These are phyloP conservation scores for Nomia melanderi DNA, from an alignment of 1,140 invertebrate species.

Conservation along the genomic window DNA sequence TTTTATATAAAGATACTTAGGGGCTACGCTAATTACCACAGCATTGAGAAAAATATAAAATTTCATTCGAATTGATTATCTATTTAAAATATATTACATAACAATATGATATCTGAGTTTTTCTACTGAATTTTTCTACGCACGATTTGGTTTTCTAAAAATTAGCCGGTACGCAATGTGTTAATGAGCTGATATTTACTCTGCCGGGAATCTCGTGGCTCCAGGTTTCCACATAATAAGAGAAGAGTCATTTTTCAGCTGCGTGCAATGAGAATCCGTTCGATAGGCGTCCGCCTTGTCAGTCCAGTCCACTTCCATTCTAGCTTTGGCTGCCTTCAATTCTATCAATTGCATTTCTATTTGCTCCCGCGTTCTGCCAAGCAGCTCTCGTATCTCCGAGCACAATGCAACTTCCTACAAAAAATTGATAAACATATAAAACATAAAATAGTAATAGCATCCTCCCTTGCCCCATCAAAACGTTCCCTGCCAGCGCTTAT, in stretches of 20 bases:
- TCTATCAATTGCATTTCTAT: conserved; percentile 88
- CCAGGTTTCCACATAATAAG: conserved; percentile 87
- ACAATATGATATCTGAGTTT: no score
- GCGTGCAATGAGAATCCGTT: conserved; percentile 85
- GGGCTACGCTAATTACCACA: no score
- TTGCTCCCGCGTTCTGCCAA: conserved; percentile 84
- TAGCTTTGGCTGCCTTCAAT: conserved; percentile 89
- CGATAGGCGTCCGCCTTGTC: conserved; percentile 92
- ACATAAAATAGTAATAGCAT: no score
- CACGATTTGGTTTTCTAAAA: no score
- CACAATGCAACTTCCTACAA: conserved; percentile 85
- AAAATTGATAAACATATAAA: conserved; percentile 8
- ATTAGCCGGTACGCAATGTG: no score
- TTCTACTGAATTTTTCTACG: no score
- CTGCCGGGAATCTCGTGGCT: conserved; percentile 85
- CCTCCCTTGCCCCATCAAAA: no score
- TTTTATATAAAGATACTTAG: no score
- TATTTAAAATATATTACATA: no score
- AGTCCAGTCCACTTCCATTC: conserved; percentile 93
- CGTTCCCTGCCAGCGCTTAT: no score
- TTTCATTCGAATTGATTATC: no score
- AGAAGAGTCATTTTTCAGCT: conserved; percentile 84
- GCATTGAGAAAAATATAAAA: no score
- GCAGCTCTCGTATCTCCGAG: conserved; percentile 83
- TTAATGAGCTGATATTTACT: conserved; percentile 74